phyloP scores from a whole-genome alignment of 2,797 vertebrate species.

The Propithecus deckenii region DNA sequence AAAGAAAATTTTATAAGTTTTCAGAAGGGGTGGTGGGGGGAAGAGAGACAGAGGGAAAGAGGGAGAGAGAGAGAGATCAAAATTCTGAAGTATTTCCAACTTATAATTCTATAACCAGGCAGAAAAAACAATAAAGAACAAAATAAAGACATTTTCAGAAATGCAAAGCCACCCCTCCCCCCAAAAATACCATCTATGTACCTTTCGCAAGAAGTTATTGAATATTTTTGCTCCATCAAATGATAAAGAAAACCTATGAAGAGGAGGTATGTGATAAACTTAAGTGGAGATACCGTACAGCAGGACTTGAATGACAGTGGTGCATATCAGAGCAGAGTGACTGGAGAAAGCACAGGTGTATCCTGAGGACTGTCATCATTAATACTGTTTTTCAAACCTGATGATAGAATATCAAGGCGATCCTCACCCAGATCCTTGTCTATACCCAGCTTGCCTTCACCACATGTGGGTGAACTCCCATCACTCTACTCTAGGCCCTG shows the following conservation, averaged over 20 bases:
- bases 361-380: background rate
- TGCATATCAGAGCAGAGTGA: background rate
- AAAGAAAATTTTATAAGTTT: background rate
- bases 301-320: background rate
- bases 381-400: background rate
- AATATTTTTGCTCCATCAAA: background rate
- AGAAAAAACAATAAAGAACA: background rate
- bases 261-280: background rate
- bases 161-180: background rate
- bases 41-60: background rate
- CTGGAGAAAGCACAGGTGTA: background rate
- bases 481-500: background rate
- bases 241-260: background rate
- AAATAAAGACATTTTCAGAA: background rate
- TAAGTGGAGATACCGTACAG: background rate
- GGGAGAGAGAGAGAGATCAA: background rate
- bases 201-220: background rate
- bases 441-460: background rate
- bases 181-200: background rate
- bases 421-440: background rate
- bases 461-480: accelerated
- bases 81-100: background rate
- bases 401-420: background rate
- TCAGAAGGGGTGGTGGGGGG: too few species aligned
- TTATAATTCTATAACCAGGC: background rate